Evolutionary conservation across 2,797 vertebrate species (phyloP).

Genomic region (Pterois miles): DNA sequence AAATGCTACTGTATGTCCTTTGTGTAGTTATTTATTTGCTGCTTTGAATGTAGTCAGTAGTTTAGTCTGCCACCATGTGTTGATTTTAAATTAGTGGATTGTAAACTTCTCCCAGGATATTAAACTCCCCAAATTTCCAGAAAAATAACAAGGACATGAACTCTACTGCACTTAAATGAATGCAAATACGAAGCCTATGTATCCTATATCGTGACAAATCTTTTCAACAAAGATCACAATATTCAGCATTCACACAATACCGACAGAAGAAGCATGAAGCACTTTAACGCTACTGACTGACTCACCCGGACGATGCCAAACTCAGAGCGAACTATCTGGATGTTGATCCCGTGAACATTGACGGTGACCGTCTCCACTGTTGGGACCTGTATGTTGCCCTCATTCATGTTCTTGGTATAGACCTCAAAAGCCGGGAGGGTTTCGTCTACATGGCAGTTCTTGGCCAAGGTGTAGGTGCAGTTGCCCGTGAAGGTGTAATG

Average conservation of each 20-base stretch:
- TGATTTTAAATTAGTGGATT: background rate
- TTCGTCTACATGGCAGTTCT: constrained; percentile 64
- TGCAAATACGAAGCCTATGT: background rate
- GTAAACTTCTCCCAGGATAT: background rate
- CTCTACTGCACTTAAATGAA: background rate
- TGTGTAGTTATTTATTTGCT: background rate
- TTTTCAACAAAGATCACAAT: background rate
- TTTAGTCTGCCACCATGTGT: background rate
- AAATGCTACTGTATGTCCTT: background rate
- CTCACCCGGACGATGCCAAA: constrained; percentile 77
- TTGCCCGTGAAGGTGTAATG: constrained; percentile 86
- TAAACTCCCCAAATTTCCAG: background rate
- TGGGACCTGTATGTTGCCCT: constrained; percentile 50
- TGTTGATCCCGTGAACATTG: constrained; percentile 63
- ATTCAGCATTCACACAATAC: background rate
- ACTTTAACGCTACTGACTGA: background rate
- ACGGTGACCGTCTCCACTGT: constrained; percentile 66
- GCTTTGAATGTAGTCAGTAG: too few relatives aligned
- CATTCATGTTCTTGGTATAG: constrained; percentile 57
- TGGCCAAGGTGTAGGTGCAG: constrained; percentile 82
- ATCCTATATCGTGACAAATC: background rate
- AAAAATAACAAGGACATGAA: background rate
- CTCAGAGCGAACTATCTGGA: constrained; percentile 71
- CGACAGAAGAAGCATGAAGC: background rate
- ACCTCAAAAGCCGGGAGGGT: constrained; percentile 60